These are phyloP conservation scores for Nymphalis c-album DNA, from an alignment of 2,888 invertebrate genomes.

Conservation along the genomic window DNA sequence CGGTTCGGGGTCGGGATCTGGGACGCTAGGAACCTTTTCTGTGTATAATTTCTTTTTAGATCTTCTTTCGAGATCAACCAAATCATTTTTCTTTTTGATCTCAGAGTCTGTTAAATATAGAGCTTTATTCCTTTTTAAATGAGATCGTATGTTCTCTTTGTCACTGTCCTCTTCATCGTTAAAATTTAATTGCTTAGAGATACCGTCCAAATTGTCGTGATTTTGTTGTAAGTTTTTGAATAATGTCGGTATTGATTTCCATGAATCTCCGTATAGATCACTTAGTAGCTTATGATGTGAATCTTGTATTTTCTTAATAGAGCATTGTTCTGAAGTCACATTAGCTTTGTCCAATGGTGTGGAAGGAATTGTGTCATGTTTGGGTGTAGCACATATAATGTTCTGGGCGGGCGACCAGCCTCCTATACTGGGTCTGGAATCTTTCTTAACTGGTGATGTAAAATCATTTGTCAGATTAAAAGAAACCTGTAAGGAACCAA, in stretches of 20 bases:
- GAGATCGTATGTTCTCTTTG: slow-evolving; percentile 62
- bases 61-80: slow-evolving; percentile 54
- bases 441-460: slow-evolving; percentile 44
- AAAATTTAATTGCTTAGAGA: slow-evolving; percentile 63
- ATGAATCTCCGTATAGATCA: slow-evolving; percentile 79
- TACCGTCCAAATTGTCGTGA: slow-evolving; percentile 52
- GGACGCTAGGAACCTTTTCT: slow-evolving; percentile 62
- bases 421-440: slow-evolving; percentile 55
- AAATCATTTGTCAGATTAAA: slow-evolving; percentile 56
- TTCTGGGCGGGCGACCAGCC: slow-evolving; percentile 74
- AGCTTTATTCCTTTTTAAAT: slow-evolving; percentile 56
- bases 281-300: slow-evolving; percentile 72
- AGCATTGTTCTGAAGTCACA: slow-evolving; percentile 67
- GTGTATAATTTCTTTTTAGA: slow-evolving; percentile 70
- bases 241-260: slow-evolving; percentile 76
- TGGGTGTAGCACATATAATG: slow-evolving; percentile 66
- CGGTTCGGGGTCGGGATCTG: slow-evolving; percentile 31
- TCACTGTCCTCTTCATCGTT: slow-evolving; percentile 64
- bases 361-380: slow-evolving; percentile 57
- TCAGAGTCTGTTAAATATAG: slow-evolving; percentile 66
- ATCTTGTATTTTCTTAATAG: slow-evolving; percentile 64
- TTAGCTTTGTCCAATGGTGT: slow-evolving; percentile 65
- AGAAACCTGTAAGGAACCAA: slow-evolving; percentile 53
- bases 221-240: slow-evolving; percentile 62
- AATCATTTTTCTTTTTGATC: slow-evolving; percentile 49